phyloP scores from a whole-genome alignment of 2,888 invertebrate genomes.

The Dolomedes plantarius region DNA sequence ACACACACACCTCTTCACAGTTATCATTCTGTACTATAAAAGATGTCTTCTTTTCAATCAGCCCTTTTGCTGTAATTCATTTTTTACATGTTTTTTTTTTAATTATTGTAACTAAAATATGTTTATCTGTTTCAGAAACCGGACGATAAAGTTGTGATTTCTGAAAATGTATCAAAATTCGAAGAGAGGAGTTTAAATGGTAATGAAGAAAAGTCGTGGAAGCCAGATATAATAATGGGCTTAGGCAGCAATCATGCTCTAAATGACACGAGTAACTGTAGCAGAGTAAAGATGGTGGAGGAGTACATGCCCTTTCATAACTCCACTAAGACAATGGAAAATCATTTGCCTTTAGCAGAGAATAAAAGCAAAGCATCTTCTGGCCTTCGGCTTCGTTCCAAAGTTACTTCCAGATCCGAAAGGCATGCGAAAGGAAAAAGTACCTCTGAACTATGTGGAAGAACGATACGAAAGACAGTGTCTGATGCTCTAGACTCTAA shows the following conservation, averaged over 20 bases:
- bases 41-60: too few relatives aligned
- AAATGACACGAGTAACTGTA: constrained; percentile 30
- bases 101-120: background rate
- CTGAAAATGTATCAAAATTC: too few relatives aligned
- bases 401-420: constrained; percentile 56
- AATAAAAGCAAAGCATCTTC: constrained; percentile 35
- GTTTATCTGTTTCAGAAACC: background rate
- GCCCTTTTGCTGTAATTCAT: too few relatives aligned
- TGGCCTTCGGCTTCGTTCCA: constrained; percentile 43
- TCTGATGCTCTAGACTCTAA: constrained; percentile 18
- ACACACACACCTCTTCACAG: too few relatives aligned
- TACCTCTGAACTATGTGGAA: constrained; percentile 51
- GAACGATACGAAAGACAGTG: constrained; percentile 17
- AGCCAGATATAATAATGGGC: constrained; percentile 59
- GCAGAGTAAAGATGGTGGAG: constrained; percentile 41
- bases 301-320: constrained; percentile 41
- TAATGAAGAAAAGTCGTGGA: constrained; percentile 31
- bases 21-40: too few relatives aligned
- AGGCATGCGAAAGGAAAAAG: constrained; percentile 60
- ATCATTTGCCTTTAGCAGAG: constrained; percentile 19
- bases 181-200: constrained; percentile 9
- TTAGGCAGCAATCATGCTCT: constrained; percentile 50
- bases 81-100: too few relatives aligned
- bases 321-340: constrained; percentile 21
- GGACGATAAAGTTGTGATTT: background rate